These are phyloP conservation scores for Smutsia gigantea DNA, from an alignment of 2,797 vertebrate genomes.

Conservation along the genomic window DNA sequence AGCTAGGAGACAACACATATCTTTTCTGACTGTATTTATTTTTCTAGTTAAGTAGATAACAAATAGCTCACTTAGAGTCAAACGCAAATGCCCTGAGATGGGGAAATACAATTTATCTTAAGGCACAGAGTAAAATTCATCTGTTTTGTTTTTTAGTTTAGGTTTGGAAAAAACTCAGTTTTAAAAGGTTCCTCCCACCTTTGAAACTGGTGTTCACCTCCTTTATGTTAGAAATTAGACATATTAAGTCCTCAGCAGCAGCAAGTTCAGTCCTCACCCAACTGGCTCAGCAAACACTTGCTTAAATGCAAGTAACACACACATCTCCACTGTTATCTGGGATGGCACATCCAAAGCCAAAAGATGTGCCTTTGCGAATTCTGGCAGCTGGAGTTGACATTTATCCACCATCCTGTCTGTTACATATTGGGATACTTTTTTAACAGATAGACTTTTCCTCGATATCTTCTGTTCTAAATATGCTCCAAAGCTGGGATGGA, in stretches of 20 bases:
- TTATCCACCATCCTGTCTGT: constrained; percentile 41
- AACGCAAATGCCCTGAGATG: neutral
- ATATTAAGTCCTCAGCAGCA: neutral
- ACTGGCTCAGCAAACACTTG: neutral
- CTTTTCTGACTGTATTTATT: constrained; percentile 3
- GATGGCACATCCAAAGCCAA: neutral
- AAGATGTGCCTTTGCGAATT: constrained; percentile 38
- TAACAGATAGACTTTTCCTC: neutral
- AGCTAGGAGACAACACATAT: neutral
- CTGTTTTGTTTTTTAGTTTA: neutral
- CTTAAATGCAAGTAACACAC: neutral
- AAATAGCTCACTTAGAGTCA: constrained; percentile 18
- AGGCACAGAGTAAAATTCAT: constrained; percentile 26
- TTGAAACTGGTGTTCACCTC: neutral
- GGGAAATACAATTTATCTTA: neutral
- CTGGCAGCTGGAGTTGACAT: constrained; percentile 37
- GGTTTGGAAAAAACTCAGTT: neutral
- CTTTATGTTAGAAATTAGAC: constrained; percentile 16
- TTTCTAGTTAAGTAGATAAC: constrained; percentile 11
- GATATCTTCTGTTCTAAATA: constrained; percentile 3
- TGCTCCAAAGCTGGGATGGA: neutral
- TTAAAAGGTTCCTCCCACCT: neutral
- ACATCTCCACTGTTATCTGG: neutral
- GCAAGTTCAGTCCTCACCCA: constrained; percentile 23
- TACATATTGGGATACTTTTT: neutral